phyloP scores from a whole-genome alignment of 2,888 invertebrate genomes.

The Sphinx pinastri region DNA sequence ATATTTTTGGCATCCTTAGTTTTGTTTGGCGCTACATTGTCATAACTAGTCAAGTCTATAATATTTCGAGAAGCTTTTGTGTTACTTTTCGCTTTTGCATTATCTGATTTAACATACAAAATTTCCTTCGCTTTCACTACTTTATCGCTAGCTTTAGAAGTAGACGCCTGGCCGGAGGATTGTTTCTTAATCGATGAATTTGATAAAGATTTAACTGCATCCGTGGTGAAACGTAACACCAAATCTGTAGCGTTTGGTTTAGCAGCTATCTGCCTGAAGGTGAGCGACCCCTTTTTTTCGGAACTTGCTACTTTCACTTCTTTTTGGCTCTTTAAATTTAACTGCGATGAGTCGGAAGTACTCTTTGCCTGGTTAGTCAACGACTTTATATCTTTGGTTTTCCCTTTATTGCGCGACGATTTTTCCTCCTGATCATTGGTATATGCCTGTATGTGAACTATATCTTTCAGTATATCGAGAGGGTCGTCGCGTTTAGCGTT shows the following conservation, averaged over 20 bases:
- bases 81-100: neutral
- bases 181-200: neutral
- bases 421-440: neutral
- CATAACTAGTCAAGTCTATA: neutral
- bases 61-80: neutral
- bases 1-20: neutral
- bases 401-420: neutral
- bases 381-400: neutral
- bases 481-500: neutral
- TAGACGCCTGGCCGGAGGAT: neutral
- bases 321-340: neutral
- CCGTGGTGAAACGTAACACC: neutral
- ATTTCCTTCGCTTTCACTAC: neutral
- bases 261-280: neutral
- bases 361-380: neutral
- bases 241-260: neutral
- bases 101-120: neutral
- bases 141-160: neutral
- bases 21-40: neutral
- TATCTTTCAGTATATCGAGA: neutral
- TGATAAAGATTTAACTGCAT: neutral
- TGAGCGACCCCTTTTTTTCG: neutral
- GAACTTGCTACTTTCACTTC: neutral
- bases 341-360: neutral
- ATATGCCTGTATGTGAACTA: conserved; percentile 6